Conservation (phyloP, 1,140 invertebrate species). For the Drosophila tsacasi region DNA sequence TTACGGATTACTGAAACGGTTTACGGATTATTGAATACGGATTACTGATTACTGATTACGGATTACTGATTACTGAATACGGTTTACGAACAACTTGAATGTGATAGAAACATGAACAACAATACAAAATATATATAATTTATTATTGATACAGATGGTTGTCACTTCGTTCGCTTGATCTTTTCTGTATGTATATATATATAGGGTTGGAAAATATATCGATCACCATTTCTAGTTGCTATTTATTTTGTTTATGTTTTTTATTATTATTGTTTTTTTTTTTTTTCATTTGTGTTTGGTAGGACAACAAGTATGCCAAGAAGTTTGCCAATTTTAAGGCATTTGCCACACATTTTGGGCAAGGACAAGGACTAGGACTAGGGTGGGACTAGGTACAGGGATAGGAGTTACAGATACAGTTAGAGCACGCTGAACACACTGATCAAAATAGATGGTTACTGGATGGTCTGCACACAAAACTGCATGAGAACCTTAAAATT, state of each 20-base stretch:
- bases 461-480: constrained; percentile 53
- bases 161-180: constrained; percentile 20
- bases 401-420: not conserved
- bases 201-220: constrained; percentile 27
- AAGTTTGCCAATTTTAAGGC: constrained; percentile 80
- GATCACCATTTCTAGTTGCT: constrained; percentile 37
- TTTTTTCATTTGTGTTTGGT: constrained; percentile 14
- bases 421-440: not conserved
- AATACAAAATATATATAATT: constrained; percentile 69
- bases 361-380: not conserved
- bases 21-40: constrained; percentile 54
- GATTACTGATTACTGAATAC: constrained; percentile 45
- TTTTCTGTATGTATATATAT: constrained; percentile 39
- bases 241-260: constrained; percentile 22
- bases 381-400: not conserved
- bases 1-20: constrained; percentile 57
- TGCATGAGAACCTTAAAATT: constrained; percentile 78
- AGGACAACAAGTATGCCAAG: constrained; percentile 72
- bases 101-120: constrained; percentile 74
- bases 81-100: constrained; percentile 67
- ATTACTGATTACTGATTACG: constrained; percentile 27
- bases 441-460: not conserved
- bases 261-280: not conserved
- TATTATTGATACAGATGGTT: constrained; percentile 45
- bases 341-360: constrained; percentile 41